These are phyloP conservation scores for Pluvianellus socialis DNA, from an alignment of 2,113 vertebrate species.

Conservation along the genomic window DNA sequence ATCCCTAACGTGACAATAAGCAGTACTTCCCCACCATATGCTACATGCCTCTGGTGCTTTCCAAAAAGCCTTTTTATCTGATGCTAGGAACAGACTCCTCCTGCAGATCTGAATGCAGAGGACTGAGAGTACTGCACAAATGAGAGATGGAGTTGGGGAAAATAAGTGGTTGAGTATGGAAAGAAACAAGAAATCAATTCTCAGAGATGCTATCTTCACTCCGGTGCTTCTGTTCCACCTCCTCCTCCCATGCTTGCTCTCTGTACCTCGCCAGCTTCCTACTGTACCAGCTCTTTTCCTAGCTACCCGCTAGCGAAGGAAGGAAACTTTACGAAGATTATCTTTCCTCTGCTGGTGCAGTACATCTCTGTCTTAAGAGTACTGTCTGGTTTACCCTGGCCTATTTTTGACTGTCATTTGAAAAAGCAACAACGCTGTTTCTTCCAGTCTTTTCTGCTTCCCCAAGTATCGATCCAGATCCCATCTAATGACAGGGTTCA, in stretches of 20 bases:
- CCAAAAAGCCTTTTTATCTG: slow-evolving; percentile 32
- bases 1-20: background rate
- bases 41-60: background rate
- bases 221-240: background rate
- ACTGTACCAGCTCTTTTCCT: background rate
- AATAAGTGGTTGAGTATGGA: background rate
- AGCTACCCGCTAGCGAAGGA: background rate
- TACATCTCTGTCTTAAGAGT: background rate
- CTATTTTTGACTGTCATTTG: background rate
- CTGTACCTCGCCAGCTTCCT: background rate
- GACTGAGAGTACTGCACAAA: background rate
- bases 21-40: background rate
- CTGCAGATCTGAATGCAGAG: background rate
- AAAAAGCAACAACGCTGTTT: background rate
- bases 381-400: background rate
- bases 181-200: slow-evolving; percentile 19
- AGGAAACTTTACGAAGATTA: background rate
- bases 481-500: background rate
- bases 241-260: background rate
- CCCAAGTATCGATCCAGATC: background rate
- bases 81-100: background rate
- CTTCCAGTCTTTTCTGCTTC: background rate
- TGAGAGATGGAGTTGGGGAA: background rate
- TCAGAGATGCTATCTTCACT: background rate
- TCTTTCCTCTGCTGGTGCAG: background rate